phyloP scores from a whole-genome alignment of 2,113 vertebrate species.

The Brienomyrus longianalis region DNA sequence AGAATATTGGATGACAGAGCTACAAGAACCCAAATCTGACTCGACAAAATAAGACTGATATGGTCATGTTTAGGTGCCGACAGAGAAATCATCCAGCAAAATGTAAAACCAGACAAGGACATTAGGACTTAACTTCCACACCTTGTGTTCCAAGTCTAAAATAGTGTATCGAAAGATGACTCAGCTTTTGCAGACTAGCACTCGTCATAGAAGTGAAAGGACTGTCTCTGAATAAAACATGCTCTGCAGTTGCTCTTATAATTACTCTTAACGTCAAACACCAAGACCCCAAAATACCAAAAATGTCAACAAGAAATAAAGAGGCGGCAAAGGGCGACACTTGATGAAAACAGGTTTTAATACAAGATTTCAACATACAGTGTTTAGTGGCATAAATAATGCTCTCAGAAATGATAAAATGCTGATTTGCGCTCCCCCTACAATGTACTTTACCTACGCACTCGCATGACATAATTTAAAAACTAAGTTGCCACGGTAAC shows the following conservation, averaged over 20 bases:
- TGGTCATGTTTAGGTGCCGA: not conserved
- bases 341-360: constrained; percentile 63
- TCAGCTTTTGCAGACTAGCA: not conserved
- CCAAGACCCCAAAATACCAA: not conserved
- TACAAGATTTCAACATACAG: constrained; percentile 58
- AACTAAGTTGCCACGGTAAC: constrained; percentile 50
- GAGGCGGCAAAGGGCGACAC: constrained; percentile 48
- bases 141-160: not conserved
- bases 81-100: not conserved
- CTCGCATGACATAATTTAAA: constrained; percentile 12
- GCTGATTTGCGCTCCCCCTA: constrained; percentile 14
- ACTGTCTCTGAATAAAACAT: not conserved
- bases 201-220: not conserved
- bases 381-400: constrained; percentile 54
- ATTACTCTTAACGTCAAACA: not conserved
- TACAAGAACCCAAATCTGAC: not conserved
- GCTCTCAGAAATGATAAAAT: constrained; percentile 34
- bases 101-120: not conserved
- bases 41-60: not conserved
- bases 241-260: not conserved
- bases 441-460: constrained; percentile 40
- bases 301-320: constrained; percentile 38
- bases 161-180: not conserved
- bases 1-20: not conserved
- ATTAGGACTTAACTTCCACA: not conserved